These are phyloP conservation scores for Tamias sibiricus DNA, from an alignment of 2,113 vertebrate species.

Conservation along the genomic window DNA sequence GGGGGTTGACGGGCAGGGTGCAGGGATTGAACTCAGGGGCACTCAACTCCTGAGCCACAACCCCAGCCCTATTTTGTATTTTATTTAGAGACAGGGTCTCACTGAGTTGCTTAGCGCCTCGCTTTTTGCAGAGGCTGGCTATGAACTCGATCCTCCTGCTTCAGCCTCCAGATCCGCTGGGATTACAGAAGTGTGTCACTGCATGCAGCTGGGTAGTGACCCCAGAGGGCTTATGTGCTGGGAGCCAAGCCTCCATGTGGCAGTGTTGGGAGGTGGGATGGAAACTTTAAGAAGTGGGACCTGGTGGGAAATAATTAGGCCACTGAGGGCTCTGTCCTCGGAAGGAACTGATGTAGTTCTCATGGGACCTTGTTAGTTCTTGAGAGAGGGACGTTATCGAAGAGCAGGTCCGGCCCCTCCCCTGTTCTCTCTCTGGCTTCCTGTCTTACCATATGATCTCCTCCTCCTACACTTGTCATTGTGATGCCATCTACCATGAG, in stretches of 20 bases:
- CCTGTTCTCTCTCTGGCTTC: not conserved
- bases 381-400: not conserved
- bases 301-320: not conserved
- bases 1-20: too few species aligned
- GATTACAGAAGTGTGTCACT: too few species aligned
- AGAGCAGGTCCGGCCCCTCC: not conserved
- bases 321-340: not conserved
- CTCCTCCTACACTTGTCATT: not conserved
- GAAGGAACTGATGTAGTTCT: not conserved
- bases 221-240: not conserved
- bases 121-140: too few species aligned
- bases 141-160: too few species aligned
- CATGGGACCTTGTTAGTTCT: not conserved
- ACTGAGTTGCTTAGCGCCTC: too few species aligned
- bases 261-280: not conserved
- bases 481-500: not conserved
- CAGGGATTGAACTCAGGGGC: too few species aligned
- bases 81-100: too few species aligned
- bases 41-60: too few species aligned
- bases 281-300: not conserved
- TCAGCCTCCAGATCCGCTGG: too few species aligned
- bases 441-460: not conserved
- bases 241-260: not conserved
- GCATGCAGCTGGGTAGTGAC: too few species aligned
- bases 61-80: too few species aligned